Evolutionary conservation across 2,797 vertebrate species (phyloP).

Genomic region (Loris lydekkerianus): DNA sequence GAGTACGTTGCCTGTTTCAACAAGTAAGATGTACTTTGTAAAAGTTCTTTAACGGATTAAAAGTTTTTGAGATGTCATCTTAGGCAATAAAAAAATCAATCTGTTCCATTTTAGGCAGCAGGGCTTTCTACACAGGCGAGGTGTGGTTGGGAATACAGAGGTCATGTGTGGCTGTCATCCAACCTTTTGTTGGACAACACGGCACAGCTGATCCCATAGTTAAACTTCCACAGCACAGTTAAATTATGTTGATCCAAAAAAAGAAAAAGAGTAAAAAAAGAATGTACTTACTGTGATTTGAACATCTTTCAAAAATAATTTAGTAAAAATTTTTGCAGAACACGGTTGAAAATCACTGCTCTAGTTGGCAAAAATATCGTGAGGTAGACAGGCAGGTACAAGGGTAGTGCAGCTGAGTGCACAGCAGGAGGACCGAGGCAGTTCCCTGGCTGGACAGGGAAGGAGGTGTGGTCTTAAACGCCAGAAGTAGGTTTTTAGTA

Average conservation of each 20-base stretch:
- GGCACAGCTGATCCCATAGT: too few species aligned
- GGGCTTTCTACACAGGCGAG: neutral
- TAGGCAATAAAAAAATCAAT: neutral
- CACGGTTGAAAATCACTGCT: too few species aligned
- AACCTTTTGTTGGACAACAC: too few species aligned
- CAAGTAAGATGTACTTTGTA: neutral
- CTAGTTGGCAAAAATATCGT: neutral
- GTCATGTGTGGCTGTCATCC: neutral
- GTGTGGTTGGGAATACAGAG: neutral
- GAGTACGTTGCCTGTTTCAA: neutral
- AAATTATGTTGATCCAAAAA: too few species aligned
- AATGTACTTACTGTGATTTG: too few species aligned
- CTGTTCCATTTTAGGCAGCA: neutral
- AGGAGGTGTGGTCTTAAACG: neutral
- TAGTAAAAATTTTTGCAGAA: too few species aligned
- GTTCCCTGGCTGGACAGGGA: neutral
- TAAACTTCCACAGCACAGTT: too few species aligned
- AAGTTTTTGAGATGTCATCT: neutral
- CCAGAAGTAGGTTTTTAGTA: neutral
- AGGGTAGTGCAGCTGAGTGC: neutral
- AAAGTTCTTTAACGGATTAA: conserved; percentile 1
- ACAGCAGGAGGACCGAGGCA: neutral
- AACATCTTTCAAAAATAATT: too few species aligned
- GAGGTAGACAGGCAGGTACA: neutral
- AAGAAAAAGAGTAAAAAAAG: too few species aligned